A percentile compares a stretch with the other conserved stretches of the same genome.
Evolutionary conservation across 2,113 vertebrate genomes (phyloP).

Genomic region (Bubalus kerabau): DNA sequence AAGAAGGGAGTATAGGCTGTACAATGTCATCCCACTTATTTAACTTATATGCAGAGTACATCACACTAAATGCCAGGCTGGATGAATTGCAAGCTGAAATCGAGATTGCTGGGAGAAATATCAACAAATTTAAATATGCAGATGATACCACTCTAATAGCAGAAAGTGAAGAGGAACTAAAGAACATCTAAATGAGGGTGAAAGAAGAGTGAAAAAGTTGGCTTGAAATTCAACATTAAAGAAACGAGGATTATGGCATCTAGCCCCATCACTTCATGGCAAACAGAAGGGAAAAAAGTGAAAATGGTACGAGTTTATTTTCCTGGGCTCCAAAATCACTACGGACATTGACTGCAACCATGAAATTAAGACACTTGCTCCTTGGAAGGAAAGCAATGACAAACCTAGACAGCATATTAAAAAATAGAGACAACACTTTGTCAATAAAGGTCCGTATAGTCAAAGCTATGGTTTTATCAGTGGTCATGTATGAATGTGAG

Average conservation of each 20-base stretch:
- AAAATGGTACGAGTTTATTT: not conserved
- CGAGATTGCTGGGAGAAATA: not conserved
- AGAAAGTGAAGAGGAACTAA: not conserved
- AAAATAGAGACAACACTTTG: not conserved
- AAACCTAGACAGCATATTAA: not conserved
- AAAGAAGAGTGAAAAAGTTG: not conserved
- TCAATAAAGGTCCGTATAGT: not conserved
- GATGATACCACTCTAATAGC: not conserved
- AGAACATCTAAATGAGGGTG: not conserved
- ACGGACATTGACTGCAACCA: not conserved
- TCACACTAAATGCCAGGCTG: not conserved
- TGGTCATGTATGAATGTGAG: not conserved
- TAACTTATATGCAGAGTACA: not conserved
- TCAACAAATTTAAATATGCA: not conserved
- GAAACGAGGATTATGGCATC: not conserved
- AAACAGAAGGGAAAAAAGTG: not conserved
- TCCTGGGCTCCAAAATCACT: not conserved
- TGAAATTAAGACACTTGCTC: not conserved
- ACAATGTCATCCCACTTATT: not conserved
- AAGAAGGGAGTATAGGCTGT: not conserved
- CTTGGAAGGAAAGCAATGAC: not conserved
- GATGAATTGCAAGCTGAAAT: not conserved
- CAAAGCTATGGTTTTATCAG: not conserved
- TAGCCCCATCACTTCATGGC: not conserved
- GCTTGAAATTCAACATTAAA: not conserved